Evolutionary conservation across 1,140 invertebrate species (phyloP).

Genomic region (Pachypsylla venusta): DNA sequence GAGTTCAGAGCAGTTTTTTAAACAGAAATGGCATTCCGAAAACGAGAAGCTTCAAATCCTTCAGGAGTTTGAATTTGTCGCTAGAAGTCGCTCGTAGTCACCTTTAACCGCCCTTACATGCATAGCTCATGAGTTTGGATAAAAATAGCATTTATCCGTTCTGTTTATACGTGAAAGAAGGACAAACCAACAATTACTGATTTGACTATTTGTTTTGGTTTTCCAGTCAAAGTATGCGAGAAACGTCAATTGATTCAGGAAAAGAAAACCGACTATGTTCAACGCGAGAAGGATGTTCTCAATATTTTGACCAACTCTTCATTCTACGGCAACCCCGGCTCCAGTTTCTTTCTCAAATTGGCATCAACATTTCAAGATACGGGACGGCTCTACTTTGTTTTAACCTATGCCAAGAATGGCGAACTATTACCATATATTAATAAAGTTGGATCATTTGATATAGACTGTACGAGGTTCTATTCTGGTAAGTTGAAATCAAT

Average conservation of each 20-base stretch:
- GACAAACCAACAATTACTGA: too few species aligned
- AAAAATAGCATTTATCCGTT: too few species aligned
- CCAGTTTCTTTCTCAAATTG: slow-evolving; percentile 78
- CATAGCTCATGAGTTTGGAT: too few species aligned
- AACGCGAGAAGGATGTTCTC: slow-evolving; percentile 80
- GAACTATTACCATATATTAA: slow-evolving; percentile 85
- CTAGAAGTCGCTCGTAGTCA: too few species aligned
- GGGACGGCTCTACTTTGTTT: slow-evolving; percentile 87
- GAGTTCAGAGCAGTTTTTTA: too few species aligned
- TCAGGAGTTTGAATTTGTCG: too few species aligned
- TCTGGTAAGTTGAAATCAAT: slow-evolving; percentile 11
- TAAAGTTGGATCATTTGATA: slow-evolving; percentile 77
- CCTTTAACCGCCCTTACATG: too few species aligned
- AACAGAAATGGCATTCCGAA: too few species aligned
- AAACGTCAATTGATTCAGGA: slow-evolving; percentile 84
- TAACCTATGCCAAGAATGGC: slow-evolving; percentile 88
- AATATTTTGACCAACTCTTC: slow-evolving; percentile 46
- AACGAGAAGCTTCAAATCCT: too few species aligned
- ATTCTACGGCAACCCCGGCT: slow-evolving; percentile 23
- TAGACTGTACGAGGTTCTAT: slow-evolving; percentile 83
- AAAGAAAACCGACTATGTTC: slow-evolving; percentile 84
- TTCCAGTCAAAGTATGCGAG: slow-evolving; percentile 90
- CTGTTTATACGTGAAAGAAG: too few species aligned
- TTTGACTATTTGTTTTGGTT: too few species aligned
- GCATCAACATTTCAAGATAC: slow-evolving; percentile 94